Percentiles rank a stretch among this genome's conserved stretches.
These are phyloP conservation scores for Leucoraja erinaceus DNA, from an alignment of 2,113 vertebrate species.

Conservation along the genomic window DNA sequence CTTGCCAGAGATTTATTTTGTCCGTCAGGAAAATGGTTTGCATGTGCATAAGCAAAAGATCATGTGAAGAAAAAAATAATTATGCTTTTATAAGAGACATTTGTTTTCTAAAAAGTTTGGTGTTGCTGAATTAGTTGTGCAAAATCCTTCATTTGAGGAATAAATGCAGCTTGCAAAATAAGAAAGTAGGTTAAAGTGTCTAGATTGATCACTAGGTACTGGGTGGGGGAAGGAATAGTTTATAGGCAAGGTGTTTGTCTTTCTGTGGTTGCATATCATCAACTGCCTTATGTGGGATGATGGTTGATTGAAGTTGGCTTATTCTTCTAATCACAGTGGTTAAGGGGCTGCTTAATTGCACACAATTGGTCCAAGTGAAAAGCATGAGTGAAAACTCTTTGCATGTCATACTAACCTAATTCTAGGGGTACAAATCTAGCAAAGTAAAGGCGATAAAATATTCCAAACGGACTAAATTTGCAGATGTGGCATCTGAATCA, in stretches of 20 bases:
- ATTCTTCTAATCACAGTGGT: background rate
- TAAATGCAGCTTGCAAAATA: background rate
- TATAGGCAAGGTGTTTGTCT: background rate
- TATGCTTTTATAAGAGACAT: background rate
- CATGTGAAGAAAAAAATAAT: background rate
- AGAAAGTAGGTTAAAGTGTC: background rate
- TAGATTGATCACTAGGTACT: background rate
- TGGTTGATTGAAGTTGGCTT: background rate
- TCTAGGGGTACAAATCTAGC: background rate
- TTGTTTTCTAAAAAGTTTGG: background rate
- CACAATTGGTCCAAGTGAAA: no score
- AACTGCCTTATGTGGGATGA: background rate
- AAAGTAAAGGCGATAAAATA: background rate
- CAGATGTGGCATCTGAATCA: background rate
- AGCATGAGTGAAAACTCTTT: background rate
- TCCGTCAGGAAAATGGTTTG: background rate
- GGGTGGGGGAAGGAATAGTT: background rate
- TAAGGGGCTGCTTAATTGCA: background rate
- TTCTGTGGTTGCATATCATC: background rate
- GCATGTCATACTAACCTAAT: no score
- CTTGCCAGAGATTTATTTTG: background rate
- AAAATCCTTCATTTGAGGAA: background rate
- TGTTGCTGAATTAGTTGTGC: background rate
- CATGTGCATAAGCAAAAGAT: background rate
- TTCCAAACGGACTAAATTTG: background rate